phyloP scores from a whole-genome alignment of 1,140 invertebrate species.

The Panagrolaimus sp. region DNA sequence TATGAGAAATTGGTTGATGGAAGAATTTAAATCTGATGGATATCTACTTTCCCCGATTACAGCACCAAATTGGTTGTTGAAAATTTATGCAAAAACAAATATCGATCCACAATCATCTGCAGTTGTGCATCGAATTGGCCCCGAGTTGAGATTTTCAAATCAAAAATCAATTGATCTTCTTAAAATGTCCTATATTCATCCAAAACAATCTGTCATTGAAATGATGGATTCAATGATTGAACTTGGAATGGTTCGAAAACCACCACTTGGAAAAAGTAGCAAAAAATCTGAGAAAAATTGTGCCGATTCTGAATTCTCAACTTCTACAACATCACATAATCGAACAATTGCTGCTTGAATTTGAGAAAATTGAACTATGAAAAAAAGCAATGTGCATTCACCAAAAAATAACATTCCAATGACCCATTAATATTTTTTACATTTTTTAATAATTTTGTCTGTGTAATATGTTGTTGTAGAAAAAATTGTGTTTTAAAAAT shows the following conservation, averaged over 20 bases:
- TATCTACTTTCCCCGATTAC: slow-evolving; percentile 31
- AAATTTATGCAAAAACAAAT: slow-evolving; percentile 33
- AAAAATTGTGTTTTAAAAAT: no score
- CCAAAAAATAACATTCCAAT: no score
- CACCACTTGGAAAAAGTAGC: not conserved
- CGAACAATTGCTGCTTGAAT: no score
- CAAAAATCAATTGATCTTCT: slow-evolving; percentile 37
- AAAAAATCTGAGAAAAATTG: not conserved
- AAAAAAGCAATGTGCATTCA: no score
- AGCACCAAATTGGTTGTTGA: slow-evolving; percentile 30
- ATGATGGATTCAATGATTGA: slow-evolving; percentile 43
- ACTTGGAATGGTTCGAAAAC: slow-evolving; percentile 30
- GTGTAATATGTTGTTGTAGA: no score
- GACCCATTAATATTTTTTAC: no score
- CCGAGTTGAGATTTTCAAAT: slow-evolving; percentile 32
- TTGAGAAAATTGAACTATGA: no score
- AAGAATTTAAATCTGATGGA: slow-evolving; percentile 48
- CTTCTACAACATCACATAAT: not conserved
- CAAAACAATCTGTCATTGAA: slow-evolving; percentile 35
- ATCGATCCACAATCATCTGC: slow-evolving; percentile 26
- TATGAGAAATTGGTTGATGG: slow-evolving; percentile 58
- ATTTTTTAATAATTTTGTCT: no score
- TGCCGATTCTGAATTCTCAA: not conserved
- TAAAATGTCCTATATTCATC: slow-evolving; percentile 38
- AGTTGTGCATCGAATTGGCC: slow-evolving; percentile 31